Conservation (phyloP, 2,797 vertebrate genomes). For the Eulemur mongoz region DNA sequence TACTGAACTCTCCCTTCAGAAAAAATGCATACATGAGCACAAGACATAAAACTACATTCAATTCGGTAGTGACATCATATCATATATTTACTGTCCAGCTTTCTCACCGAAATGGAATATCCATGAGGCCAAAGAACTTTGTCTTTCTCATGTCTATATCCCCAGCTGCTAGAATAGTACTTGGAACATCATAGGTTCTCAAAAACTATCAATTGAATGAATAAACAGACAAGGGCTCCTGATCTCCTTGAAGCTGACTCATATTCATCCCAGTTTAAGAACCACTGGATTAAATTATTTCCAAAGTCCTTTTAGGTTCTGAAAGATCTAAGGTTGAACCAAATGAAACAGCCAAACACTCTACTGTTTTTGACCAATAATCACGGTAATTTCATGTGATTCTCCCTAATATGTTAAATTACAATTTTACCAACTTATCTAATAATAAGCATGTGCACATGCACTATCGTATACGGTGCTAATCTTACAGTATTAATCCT, state of each 20-base stretch:
- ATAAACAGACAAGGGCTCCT: background rate
- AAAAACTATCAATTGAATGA: background rate
- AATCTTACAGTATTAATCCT: slow-evolving; percentile 2
- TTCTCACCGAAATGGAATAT: background rate
- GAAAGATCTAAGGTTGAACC: background rate
- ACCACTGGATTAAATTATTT: background rate
- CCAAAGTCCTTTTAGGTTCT: background rate
- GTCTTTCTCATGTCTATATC: background rate
- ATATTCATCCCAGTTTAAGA: background rate
- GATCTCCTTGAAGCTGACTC: background rate
- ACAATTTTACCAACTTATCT: background rate
- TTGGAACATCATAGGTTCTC: background rate
- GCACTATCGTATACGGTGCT: background rate
- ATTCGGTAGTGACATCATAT: background rate
- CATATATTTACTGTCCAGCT: background rate
- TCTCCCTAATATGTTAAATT: background rate
- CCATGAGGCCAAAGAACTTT: background rate
- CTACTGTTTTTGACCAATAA: background rate
- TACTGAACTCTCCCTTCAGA: background rate
- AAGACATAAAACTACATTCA: background rate
- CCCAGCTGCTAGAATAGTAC: background rate
- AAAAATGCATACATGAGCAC: background rate
- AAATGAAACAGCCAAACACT: background rate
- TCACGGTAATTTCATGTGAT: background rate
- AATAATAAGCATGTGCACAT: background rate